Conservation (phyloP, 2,888 invertebrate genomes). For the Aporophyla nigra region DNA sequence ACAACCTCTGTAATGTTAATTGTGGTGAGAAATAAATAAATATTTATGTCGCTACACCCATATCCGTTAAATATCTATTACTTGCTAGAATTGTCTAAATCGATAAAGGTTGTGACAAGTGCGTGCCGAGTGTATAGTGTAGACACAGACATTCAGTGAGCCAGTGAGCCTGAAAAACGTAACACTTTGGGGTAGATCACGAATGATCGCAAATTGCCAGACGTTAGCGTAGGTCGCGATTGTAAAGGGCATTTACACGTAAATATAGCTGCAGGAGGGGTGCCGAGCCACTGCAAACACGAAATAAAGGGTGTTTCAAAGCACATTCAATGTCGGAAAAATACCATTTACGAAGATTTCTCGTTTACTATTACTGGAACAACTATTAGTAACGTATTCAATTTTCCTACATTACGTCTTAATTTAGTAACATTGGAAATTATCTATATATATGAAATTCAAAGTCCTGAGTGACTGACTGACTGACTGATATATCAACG, state of each 20-base stretch:
- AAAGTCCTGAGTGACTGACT: no score
- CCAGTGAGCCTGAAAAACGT: conserved; percentile 58
- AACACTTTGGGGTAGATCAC: conserved; percentile 68
- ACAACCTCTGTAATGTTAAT: no score
- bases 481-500: no score
- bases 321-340: not conserved
- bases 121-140: conserved; percentile 49
- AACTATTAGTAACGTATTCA: not conserved
- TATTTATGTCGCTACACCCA: conserved; percentile 18
- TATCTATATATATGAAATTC: no score
- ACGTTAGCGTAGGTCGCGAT: conserved; percentile 83
- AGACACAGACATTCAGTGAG: conserved; percentile 37
- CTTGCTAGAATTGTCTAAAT: conserved; percentile 56
- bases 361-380: not conserved
- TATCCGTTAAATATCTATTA: conserved; percentile 16
- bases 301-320: conserved; percentile 22
- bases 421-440: not conserved
- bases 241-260: conserved; percentile 66
- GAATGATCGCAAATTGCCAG: conserved; percentile 71
- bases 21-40: no score
- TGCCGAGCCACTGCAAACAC: conserved; percentile 30
- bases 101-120: conserved; percentile 64
- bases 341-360: not conserved
- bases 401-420: no score
- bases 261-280: conserved; percentile 28